phyloP scores from a whole-genome alignment of 37 sponge, comb jelly and placozoan species.

The Lycopodina hypogea region DNA sequence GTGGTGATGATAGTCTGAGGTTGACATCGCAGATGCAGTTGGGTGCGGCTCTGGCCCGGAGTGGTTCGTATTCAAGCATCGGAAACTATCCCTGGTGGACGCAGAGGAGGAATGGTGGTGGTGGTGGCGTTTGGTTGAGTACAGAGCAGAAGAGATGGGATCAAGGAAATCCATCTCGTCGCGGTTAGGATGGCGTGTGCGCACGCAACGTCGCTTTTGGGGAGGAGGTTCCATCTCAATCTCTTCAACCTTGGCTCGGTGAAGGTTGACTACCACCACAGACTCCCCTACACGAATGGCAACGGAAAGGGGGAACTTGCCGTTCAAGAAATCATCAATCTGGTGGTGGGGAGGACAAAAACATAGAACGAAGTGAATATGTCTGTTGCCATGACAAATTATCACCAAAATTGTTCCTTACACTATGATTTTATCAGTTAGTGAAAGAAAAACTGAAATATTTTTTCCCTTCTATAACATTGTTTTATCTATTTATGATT shows the following conservation, averaged over 20 bases:
- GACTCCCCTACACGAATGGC: constrained; percentile 65
- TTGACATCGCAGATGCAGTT: not conserved
- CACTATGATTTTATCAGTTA: no score
- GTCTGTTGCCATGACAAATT: not conserved
- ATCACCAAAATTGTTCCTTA: no score
- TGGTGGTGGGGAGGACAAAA: constrained; percentile 14
- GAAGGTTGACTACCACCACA: constrained; percentile 70
- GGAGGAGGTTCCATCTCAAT: constrained; percentile 55
- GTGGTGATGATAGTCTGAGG: constrained; percentile 1
- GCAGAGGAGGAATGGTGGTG: not conserved
- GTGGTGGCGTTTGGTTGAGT: not conserved
- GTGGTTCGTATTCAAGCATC: constrained; percentile 8
- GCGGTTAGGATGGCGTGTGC: constrained; percentile 5
- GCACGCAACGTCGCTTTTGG: constrained; percentile 28
- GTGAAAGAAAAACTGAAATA: no score
- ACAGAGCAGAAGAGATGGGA: constrained; percentile 6
- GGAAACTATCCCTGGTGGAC: not conserved
- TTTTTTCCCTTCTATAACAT: no score
- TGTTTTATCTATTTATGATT: no score
- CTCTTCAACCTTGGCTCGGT: constrained; percentile 63
- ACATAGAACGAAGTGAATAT: not conserved
- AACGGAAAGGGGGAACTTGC: constrained; percentile 64
- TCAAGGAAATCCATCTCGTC: constrained; percentile 10
- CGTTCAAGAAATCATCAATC: constrained; percentile 75
- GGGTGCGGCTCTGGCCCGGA: not conserved